Base-by-base conservation (phyloP, 2,888 invertebrate genomes). In the Microctonus aethiopoides region DNA sequence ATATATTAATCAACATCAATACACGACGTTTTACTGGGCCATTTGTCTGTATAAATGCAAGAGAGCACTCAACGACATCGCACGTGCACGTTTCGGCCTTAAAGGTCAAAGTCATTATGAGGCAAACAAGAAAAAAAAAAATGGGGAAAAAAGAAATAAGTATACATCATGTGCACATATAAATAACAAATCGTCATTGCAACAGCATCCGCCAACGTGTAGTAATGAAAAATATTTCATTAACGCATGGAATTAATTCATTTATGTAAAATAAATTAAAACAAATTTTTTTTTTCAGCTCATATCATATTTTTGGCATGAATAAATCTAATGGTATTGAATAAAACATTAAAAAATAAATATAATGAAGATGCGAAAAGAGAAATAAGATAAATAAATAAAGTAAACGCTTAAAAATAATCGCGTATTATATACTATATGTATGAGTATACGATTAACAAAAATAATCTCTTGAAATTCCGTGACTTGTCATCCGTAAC, bases 21-120 rank as follows among this genome's bases (percentile, higher is more conserved):
- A 7, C 16, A 16, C 29, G 29, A 29, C 29, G 4, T 61, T 10
- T 29, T 34, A 13, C 61, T 61, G 56, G 41, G 66, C 57, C 56
- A 57, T 46, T n/a, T n/a, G n/a, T 16, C 4, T 46, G 46, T 16
- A n/a, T n/a, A n/a, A 46, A 46, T 46, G 46, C 16, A 4, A 46
- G 46, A 54, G 54, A 10, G n/a, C 29, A n/a, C 66, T 29, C 13
- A 52, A n/a, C 39, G 39, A 32, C 46, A 46, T 59, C 68, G 54
- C 63, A 41, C 57, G 57, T 59, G 56, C 67, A 74, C 68, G 72
- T 71, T 78, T 75, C 72, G 77, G 77, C 77, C 74, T 76, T 73
- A 77, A 76, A 80, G 78, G 78, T 79, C 79, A 79, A 79, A 78
- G 78, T 77, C 76, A 77, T 78, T 77, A 78, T 73, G 69, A 73